These are phyloP conservation scores for Neosilurus hyrtlii DNA, from an alignment of 2,797 vertebrate genomes.

Conservation along the genomic window DNA sequence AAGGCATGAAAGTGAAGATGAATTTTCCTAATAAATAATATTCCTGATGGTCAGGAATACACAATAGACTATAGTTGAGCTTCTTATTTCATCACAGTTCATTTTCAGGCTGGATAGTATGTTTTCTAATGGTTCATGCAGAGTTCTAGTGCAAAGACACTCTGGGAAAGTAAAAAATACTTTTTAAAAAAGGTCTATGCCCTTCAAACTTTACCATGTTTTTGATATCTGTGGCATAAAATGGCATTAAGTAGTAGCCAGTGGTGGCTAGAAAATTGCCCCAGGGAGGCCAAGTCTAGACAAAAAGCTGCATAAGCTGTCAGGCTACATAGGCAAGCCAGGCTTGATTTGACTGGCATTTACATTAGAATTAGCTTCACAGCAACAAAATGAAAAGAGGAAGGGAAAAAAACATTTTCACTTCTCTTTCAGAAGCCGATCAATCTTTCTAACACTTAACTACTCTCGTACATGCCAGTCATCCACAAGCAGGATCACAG, in stretches of 20 bases:
- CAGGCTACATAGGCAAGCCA: constrained; percentile 46
- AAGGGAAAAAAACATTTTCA: constrained; percentile 39
- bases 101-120: background rate
- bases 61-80: background rate
- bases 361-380: constrained; percentile 67
- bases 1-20: background rate
- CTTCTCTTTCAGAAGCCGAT: constrained; percentile 53
- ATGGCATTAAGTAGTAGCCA: constrained; percentile 51
- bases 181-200: constrained; percentile 2
- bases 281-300: constrained; percentile 38
- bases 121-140: background rate
- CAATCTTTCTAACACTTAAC: constrained; percentile 50
- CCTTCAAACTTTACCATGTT: constrained; percentile 42
- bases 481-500: constrained; percentile 22
- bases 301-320: constrained; percentile 50
- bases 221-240: constrained; percentile 49
- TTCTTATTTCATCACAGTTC: background rate
- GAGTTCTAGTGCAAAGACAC: constrained; percentile 11
- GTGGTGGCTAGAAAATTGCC: constrained; percentile 42
- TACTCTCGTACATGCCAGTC: constrained; percentile 46
- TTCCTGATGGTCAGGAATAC: background rate
- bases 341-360: constrained; percentile 62
- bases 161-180: background rate
- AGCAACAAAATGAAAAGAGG: constrained; percentile 25
- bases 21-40: background rate